Percentiles rank a stretch among this genome's conserved stretches.
Evolutionary conservation across 1,140 invertebrate species (phyloP).

Genomic region (Drosophila lacteicornis): DNA sequence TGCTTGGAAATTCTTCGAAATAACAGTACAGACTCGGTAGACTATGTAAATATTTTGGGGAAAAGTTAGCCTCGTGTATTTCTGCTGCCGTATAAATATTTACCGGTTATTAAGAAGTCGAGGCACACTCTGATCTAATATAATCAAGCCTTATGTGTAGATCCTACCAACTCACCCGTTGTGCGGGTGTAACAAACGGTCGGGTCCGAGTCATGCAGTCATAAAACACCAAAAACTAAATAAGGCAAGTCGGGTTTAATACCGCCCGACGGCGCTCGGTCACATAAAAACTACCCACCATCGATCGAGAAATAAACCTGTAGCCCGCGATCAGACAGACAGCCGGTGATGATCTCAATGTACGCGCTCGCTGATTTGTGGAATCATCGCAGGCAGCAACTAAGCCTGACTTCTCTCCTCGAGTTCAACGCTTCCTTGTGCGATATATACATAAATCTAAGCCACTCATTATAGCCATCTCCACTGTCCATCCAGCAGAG

Average conservation of each 20-base stretch:
- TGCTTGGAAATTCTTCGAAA: background rate
- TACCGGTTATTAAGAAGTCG: constrained; percentile 29
- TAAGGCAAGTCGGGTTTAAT: constrained; percentile 74
- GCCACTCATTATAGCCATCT: constrained; percentile 40
- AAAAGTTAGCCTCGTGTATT: constrained; percentile 17
- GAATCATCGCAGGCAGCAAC: constrained; percentile 47
- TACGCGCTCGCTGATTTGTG: constrained; percentile 66
- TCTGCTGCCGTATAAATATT: constrained; percentile 42
- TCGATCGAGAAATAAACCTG: constrained; percentile 72
- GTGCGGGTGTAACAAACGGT: constrained; percentile 69
- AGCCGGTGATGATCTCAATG: constrained; percentile 77
- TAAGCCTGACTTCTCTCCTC: constrained; percentile 1
- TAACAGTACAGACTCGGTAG: background rate
- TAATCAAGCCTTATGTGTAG: constrained; percentile 33
- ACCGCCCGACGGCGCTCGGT: constrained; percentile 44
- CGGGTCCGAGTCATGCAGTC: constrained; percentile 64
- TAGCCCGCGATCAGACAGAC: constrained; percentile 48
- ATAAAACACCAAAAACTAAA: constrained; percentile 70
- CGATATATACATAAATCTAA: constrained; percentile 48
- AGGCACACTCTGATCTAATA: constrained; percentile 47
- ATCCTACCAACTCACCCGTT: constrained; percentile 16
- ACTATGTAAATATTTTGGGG: constrained; percentile 10
- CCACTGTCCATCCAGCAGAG: constrained; percentile 12
- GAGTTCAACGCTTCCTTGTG: constrained; percentile 32
- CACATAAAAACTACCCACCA: constrained; percentile 80